Percentiles rank a stretch among this genome's conserved stretches.
These are phyloP conservation scores for Leptonema lineaticorne DNA, from an alignment of 1,140 invertebrate genomes.

Conservation along the genomic window DNA sequence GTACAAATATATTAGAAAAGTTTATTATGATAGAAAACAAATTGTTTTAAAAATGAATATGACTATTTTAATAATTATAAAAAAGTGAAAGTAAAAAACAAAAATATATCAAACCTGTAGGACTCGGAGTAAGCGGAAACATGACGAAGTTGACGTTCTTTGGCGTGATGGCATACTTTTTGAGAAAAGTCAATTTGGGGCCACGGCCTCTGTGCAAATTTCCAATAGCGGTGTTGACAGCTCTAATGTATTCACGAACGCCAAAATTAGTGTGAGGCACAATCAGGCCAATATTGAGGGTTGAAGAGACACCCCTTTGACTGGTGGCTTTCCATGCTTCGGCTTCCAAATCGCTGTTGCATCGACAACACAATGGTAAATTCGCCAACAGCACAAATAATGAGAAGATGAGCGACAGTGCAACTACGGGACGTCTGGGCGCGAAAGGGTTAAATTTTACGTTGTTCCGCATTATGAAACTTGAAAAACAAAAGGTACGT, in stretches of 20 bases:
- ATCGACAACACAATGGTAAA: background rate
- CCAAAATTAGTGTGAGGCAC: slow-evolving; percentile 67
- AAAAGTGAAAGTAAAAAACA: too few species aligned
- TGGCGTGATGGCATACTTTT: slow-evolving; percentile 63
- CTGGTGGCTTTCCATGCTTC: slow-evolving; percentile 30
- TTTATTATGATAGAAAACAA: background rate
- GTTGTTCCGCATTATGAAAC: background rate
- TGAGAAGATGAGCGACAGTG: background rate
- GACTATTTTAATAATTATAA: background rate
- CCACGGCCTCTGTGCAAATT: slow-evolving; percentile 60
- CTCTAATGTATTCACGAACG: slow-evolving; percentile 66
- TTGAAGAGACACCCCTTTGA: background rate
- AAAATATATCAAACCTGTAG: slow-evolving; percentile 68
- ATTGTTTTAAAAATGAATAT: background rate
- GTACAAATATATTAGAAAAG: background rate
- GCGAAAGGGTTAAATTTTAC: background rate
- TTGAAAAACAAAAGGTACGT: background rate
- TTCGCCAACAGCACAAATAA: background rate
- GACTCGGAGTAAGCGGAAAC: slow-evolving; percentile 73
- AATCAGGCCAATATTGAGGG: slow-evolving; percentile 62
- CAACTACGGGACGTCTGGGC: background rate
- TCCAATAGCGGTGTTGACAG: slow-evolving; percentile 65
- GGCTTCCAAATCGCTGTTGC: slow-evolving; percentile 21
- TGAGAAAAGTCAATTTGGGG: slow-evolving; percentile 61
- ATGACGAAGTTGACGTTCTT: slow-evolving; percentile 64